Evolutionary conservation across 1,140 invertebrate genomes (phyloP), one percentile per base, ranked within the genome.

Genomic region (Drosophila bifasciata): DNA sequence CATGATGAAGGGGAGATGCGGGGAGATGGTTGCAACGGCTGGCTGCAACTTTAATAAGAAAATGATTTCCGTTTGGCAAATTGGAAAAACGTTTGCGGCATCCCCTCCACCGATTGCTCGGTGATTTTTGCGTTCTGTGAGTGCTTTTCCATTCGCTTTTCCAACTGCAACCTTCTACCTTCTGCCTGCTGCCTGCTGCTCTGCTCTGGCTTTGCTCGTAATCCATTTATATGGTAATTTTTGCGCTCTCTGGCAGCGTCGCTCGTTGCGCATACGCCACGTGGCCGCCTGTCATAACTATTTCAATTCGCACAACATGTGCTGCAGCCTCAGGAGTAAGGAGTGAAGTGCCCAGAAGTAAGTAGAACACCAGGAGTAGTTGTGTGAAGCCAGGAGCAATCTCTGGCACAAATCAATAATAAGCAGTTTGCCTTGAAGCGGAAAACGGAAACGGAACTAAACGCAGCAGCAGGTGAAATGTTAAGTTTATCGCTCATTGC

Each of bases 141-240:
- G 55, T 59, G 40, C 59, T 66, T 77, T 62, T 44, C 72, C 59
- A 64, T 41, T 43, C 50, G 55, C 50, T 68, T 48, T 25, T 39
- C 46, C 15, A 61, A 66, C 44, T 21, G 44, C 23, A n/a, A n/a
- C n/a, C n/a, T n/a, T 41, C 32, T 25, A 15, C 41, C 19, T 9
- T 32, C 8, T 32, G 28, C 8, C 8, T 32, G 28, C 3, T 28
- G n/a, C n/a, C n/a, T n/a, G n/a, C n/a, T n/a, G n/a, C n/a, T n/a
- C n/a, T n/a, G 17, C 63, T 50, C 13, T 28, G 52, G 39, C 63
- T 75, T 16, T 39, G 43, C 49, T 63, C 55, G 77, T 86, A 86
- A 86, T 86, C 83, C 83, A 86, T 86, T 86, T 86, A 86, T 88
- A 86, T 86, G 81, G 81, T 86, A 86, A 86, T 86, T 85, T 85